Percentiles rank a stretch among this genome's conserved stretches.
Conservation (phyloP, 2,113 vertebrate species). For the Rhodinocichla rosea region DNA sequence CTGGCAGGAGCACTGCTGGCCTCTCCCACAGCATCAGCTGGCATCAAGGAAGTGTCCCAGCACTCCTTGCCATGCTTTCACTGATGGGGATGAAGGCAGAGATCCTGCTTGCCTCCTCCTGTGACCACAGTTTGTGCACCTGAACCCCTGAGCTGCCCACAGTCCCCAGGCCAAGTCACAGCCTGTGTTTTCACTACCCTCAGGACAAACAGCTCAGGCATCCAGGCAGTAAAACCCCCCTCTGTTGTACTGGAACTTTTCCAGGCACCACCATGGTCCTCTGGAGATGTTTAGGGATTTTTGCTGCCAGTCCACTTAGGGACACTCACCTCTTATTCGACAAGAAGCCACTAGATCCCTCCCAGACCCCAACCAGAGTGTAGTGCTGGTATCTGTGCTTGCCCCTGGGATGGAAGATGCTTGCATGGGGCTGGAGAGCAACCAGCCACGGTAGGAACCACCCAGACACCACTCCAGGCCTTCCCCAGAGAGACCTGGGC, state of each 20-base stretch:
- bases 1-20: not conserved
- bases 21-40: not conserved
- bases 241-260: not conserved
- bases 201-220: not conserved
- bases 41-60: rapidly evolving
- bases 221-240: not conserved
- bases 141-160: not conserved
- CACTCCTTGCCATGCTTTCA: not conserved
- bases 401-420: not conserved
- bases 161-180: not conserved
- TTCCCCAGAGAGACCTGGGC: not conserved
- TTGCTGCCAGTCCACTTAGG: not conserved
- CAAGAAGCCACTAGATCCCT: not conserved
- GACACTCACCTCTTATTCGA: not conserved
- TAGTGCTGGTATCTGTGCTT: not conserved
- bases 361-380: not conserved
- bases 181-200: not conserved
- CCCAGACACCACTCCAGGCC: not conserved
- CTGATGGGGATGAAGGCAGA: not conserved
- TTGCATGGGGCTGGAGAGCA: not conserved
- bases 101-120: not conserved
- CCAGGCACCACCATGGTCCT: not conserved
- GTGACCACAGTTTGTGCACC: not conserved
- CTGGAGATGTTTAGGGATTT: not conserved
- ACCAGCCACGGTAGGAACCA: not conserved